Evolutionary conservation across 64 coral and sea anemone genomes (phyloP), one percentile per base, ranked within the genome.

Genomic region (Dendrophyllia cribrosa): DNA sequence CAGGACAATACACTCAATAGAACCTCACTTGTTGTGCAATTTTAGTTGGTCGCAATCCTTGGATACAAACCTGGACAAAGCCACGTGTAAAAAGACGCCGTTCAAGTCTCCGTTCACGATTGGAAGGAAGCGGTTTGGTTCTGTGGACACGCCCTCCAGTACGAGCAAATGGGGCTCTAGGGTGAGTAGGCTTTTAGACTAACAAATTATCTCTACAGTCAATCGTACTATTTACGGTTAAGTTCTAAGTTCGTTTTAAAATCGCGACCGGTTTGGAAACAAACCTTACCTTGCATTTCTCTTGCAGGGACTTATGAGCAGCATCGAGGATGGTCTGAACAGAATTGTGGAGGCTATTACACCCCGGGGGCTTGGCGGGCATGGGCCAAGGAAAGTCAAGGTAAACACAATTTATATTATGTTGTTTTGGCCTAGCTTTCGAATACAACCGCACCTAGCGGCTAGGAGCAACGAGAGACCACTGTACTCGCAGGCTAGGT

Each of bases 381-480:
- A 76, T 21, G 94, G 94, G 17, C 97, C 97, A 58, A 87, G 97
- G 76, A 99, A 99, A 88, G 97, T 99, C 9, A 99, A 99, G 94
- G 97, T 99, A 96, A 72, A 20, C 4, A 58, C 21, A 6, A 13
- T 78, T 25, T 14, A 51, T 78, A 7, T 24, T 51, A 19, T 63
- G 60, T 63, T 63, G 60, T 20, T 17, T 6, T 34, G 34, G 34
- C 34, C 34, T 34, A 34, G 34, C 34, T 2, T 34, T 34, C 34
- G 34, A 34, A 34, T 34, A 34, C 34, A 34, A 34, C 34, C 34
- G 34, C 34, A 34, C 34, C 34, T 34, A 34, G 34, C 34, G 34
- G 34, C 34, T 34, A 2, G 34, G 34, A 34, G 2, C 34, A 34
- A 34, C 2, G 34, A 34, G 34, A 34, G 34, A 34, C 34, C 34